Evolutionary conservation across 1,140 invertebrate genomes (phyloP).

Genomic region (Ectropis grisescens): DNA sequence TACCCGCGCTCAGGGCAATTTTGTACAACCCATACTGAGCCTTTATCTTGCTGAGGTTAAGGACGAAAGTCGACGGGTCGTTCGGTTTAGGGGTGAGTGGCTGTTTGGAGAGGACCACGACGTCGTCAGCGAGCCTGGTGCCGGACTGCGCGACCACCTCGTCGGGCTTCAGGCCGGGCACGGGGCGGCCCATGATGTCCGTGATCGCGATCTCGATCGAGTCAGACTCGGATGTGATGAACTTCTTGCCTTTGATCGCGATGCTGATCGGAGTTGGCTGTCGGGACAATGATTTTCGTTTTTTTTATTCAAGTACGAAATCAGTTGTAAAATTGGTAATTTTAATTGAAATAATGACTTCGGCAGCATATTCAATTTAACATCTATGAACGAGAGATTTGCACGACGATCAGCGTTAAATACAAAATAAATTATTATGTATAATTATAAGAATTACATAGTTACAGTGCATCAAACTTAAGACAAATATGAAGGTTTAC

Average conservation of each 20-base stretch:
- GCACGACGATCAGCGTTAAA: too few relatives aligned
- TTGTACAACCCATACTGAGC: constrained; percentile 88
- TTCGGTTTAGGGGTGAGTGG: constrained; percentile 56
- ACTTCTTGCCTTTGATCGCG: constrained; percentile 79
- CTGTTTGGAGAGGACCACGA: constrained; percentile 80
- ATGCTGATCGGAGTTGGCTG: constrained; percentile 80
- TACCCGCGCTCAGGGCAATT: constrained; percentile 80
- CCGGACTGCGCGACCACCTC: constrained; percentile 83
- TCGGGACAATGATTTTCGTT: constrained; percentile 1
- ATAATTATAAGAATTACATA: too few relatives aligned
- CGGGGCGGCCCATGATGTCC: constrained; percentile 85
- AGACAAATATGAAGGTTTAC: too few relatives aligned
- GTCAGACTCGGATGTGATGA: constrained; percentile 80
- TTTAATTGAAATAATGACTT: too few relatives aligned
- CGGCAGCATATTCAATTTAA: too few relatives aligned
- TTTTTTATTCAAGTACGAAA: too few relatives aligned
- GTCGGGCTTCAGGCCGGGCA: constrained; percentile 72
- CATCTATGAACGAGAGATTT: too few relatives aligned
- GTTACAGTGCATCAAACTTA: too few relatives aligned
- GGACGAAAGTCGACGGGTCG: constrained; percentile 79
- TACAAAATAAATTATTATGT: too few relatives aligned
- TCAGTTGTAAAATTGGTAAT: too few relatives aligned
- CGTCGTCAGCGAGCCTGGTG: constrained; percentile 79
- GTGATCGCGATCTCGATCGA: constrained; percentile 83
- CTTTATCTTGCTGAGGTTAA: constrained; percentile 86